phyloP scores from a whole-genome alignment of 2,888 invertebrate species.

The Ophonus ardosiacus region DNA sequence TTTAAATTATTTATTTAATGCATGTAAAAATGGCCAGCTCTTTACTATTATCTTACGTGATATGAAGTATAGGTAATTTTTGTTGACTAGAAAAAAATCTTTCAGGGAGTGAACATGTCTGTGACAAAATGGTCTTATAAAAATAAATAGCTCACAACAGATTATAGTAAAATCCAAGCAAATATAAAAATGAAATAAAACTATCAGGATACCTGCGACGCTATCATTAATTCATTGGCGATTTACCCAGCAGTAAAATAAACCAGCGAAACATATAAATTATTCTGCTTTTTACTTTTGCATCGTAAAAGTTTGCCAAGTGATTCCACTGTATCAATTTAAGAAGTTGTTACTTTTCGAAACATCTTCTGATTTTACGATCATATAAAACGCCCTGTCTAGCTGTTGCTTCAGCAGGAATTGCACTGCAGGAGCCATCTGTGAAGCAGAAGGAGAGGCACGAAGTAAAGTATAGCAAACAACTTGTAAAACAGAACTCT shows the following conservation, averaged over 20 bases:
- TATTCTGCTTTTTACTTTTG: conserved; percentile 63
- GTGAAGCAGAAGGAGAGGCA: not conserved
- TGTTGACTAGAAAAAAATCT: not conserved
- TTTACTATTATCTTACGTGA: too few relatives aligned
- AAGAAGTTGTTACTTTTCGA: conserved; percentile 64
- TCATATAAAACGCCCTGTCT: conserved; percentile 56
- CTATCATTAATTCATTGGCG: conserved; percentile 57
- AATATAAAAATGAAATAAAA: conserved; percentile 45
- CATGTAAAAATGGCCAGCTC: too few relatives aligned
- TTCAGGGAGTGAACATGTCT: not conserved
- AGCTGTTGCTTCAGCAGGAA: not conserved
- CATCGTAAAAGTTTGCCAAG: conserved; percentile 62
- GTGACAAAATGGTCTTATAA: conserved; percentile 8
- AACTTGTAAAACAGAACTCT: not conserved
- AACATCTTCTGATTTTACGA: conserved; percentile 64
- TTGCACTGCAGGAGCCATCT: conserved; percentile 23
- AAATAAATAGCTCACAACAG: conserved; percentile 17
- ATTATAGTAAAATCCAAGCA: conserved; percentile 40
- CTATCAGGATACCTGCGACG: conserved; percentile 35
- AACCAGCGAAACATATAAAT: conserved; percentile 62
- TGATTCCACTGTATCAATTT: conserved; percentile 64
- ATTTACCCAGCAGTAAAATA: conserved; percentile 58
- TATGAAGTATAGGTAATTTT: too few relatives aligned
- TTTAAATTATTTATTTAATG: too few relatives aligned
- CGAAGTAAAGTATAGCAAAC: not conserved